Evolutionary conservation across 2,888 invertebrate species (phyloP), one percentile per base, ranked within the genome.

Genomic region (Pecten maximus): DNA sequence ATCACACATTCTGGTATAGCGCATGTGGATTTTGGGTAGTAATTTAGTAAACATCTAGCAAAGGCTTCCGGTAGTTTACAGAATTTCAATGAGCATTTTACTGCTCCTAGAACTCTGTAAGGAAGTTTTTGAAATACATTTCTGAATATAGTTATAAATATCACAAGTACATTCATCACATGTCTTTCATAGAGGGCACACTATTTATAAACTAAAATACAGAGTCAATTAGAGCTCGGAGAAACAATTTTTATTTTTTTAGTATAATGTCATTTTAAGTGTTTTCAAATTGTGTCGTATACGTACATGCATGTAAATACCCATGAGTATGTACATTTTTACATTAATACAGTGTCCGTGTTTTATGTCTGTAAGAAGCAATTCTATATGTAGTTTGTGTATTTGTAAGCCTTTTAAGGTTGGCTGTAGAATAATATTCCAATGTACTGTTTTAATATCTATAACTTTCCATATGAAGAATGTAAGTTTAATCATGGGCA

Each of bases 291-390:
- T 28, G 28, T 48, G 28, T 48, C 23, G 35, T 88, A 88, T 15
- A 40, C 23, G 35, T 88, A 88, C 35, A 40, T 40, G 48, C 28
- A 40, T 88, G 48, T 88, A 88, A 48, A 88, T 88, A 88, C 39
- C 44, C 35, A 88, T 88, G 35, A 48, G 40, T 88, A 40, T 88
- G 48, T 88, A 88, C 35, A 88, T 40, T 48, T 88, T 48, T 88
- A 88, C 39, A 40, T 40, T 19, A 87, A 87, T 40, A 44, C 87
- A 87, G 4, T 35, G 44, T 44, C 48, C 12, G n/a, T 88, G 44
- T 48, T 88, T 40, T 88, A 48, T 74, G 74, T 28, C 74, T 74
- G 74, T 35, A 6, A 74, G 74, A 74, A 35, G 15, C 10, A 74
- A 16, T 48, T 48, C 28, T 74, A 74, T 74, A 10, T 74, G 28